Base-by-base conservation (phyloP, 2,797 vertebrate species). In the Poecilia picta region DNA sequence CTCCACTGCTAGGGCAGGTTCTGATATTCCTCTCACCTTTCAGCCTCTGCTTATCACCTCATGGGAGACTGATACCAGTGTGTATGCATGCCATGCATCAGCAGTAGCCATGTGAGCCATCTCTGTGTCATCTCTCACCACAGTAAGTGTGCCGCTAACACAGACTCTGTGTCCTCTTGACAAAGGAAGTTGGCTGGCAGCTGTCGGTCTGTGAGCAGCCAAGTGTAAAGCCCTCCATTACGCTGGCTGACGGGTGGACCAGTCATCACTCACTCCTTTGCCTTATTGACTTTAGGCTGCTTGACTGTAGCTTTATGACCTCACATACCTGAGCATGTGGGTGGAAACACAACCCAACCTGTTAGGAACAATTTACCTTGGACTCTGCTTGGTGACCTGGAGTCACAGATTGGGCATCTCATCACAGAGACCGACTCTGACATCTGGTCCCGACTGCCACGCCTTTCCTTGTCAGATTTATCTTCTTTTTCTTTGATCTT, bases 161-260 rank as follows among this genome's bases (percentile, higher is more conserved):
- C 43, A 64, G 41, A 71, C 80, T 78, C 23, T 62, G 76, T 28
- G 81, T 76, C 83, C 10, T 70, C 74, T 80, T 85, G 83, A 89
- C 43, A 79, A 78, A 73, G 80, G 83, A 62, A 78, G 75, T 81
- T 43, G 5, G 75, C 78, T 91, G 91, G 90, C 90, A 94, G 86
- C 87, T 94, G 94, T 92, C 95, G 92, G 91, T 95, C 93, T 91
- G 86, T 2, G 85, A 76, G 86, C 82, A 68, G 88, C 90, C 91
- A 89, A 87, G 88, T 89, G 91, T 86, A 82, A 81, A 77, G 79
- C 82, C 84, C 89, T 93, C 91, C 91, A 93, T 95, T 94, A 95
- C 89, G 83, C 85, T 81, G 84, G 87, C 87, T 93, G 93, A 91
- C 91, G 82, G 81, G 81, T 78, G 76, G 81, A 85, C 83, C 80